These are phyloP conservation scores for Chrysomallon squamiferum DNA, from an alignment of 1,140 invertebrate species.

Conservation along the genomic window DNA sequence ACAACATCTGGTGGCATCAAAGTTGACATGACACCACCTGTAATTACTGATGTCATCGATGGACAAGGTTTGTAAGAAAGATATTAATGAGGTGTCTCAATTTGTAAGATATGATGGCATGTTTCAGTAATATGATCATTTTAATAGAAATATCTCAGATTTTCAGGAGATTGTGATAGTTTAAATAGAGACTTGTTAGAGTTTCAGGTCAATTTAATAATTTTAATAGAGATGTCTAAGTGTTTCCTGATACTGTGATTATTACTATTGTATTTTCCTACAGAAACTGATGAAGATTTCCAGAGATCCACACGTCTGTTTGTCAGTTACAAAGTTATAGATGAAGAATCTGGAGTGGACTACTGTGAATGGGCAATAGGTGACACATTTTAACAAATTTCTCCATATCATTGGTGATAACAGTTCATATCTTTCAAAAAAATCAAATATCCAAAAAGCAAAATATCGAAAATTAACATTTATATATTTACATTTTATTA, in stretches of 20 bases:
- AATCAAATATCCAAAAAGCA: no score
- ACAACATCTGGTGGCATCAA: constrained; percentile 30
- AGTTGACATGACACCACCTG: constrained; percentile 38
- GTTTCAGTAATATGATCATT: no score
- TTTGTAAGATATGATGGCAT: background rate
- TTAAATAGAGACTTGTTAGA: background rate
- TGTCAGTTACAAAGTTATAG: constrained; percentile 23
- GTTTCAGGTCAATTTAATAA: background rate
- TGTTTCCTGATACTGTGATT: no score
- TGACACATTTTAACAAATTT: constrained; percentile 4
- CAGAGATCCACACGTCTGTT: constrained; percentile 16
- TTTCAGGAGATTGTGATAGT: background rate
- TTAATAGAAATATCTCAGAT: no score
- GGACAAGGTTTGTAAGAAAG: constrained; percentile 14
- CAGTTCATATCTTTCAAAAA: no score
- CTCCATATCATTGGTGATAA: no score
- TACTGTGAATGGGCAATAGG: constrained; percentile 32
- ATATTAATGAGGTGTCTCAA: background rate
- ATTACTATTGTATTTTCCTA: background rate
- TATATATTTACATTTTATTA: no score
- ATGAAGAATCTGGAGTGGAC: constrained; percentile 24
- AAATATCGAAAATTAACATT: no score
- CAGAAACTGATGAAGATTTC: constrained; percentile 24
- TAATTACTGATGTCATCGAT: constrained; percentile 29
- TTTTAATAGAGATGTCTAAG: background rate